Base-by-base conservation (phyloP, 2,113 vertebrate species). In the Caretta caretta region DNA sequence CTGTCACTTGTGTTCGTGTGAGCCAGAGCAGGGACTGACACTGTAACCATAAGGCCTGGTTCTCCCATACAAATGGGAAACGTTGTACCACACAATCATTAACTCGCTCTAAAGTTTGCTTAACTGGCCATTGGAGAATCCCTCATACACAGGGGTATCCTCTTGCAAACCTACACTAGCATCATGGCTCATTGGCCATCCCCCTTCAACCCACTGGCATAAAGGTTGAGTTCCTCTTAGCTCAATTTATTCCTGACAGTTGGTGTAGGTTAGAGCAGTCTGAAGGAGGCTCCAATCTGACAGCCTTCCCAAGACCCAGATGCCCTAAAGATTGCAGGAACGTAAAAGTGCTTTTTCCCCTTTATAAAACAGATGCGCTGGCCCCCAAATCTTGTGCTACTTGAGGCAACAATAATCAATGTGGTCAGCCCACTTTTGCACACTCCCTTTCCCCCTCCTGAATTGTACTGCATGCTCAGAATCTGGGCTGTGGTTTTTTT, bases 361-460 rank as follows among this genome's bases (percentile, higher is more conserved):
- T 53, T 10, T 50, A 17, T 29, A 53, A 54, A 53, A 75, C 29
- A 80, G 38, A 53, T 62, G 94, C 31, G 57, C 75, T 56, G 95
- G 79, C 80, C 29, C 65, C 78, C 90, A 59, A 59, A 53, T 83
- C 95, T 94, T 72, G 31, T 94, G 80, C 86, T 92, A 11, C 46
- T 91, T 90, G 24, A 89, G 24, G 31, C 90, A 78, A 93, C 90
- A 94, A 38, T 91, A 94, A 96, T 80, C 83, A 96, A 88, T 65
- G 87, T 90, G 85, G 51, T 92, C 90, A 81, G 42, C 42, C 42
- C 6, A 46, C n/a, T 9, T 42, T 72, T 72, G n/a, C 20, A 42
- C 8, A 19, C 38, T 72, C 29, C 16, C n/a, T 35, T n/a, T 69
- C 35, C n/a, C 65, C 14, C 7, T 35, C n/a, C 38, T 38, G 69